phyloP scores from a whole-genome alignment of 2,888 invertebrate species.

The Zaprionus lineosus region DNA sequence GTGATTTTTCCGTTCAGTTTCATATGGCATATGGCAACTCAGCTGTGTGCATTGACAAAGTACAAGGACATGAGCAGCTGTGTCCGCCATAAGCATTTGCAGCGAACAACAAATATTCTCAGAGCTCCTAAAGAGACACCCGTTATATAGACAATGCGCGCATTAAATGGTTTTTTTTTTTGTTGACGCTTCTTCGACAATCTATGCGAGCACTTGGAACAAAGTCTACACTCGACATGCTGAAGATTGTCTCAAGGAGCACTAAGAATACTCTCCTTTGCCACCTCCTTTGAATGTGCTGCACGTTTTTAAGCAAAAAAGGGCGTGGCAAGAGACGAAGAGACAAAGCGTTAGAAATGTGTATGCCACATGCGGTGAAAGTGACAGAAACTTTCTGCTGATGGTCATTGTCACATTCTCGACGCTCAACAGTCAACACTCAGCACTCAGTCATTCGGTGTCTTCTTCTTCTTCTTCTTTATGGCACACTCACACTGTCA shows the following conservation, averaged over 20 bases:
- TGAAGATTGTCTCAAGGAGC: slow-evolving; percentile 21
- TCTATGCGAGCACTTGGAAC: neutral
- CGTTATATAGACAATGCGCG: neutral
- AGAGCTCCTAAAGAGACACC: too few relatives aligned
- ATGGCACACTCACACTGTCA: too few relatives aligned
- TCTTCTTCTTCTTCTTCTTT: too few relatives aligned
- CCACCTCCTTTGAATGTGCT: slow-evolving; percentile 23
- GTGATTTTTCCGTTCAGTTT: too few relatives aligned
- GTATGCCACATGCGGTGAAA: slow-evolving; percentile 24
- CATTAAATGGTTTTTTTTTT: neutral
- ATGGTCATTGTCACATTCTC: slow-evolving; percentile 38
- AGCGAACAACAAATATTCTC: too few relatives aligned
- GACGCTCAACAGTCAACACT: neutral
- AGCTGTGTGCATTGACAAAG: too few relatives aligned
- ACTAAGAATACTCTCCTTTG: neutral
- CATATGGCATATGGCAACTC: too few relatives aligned
- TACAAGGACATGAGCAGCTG: too few relatives aligned
- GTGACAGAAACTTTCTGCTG: slow-evolving; percentile 28
- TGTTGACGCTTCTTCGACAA: neutral
- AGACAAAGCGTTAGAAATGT: slow-evolving; percentile 26
- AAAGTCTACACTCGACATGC: slow-evolving; percentile 6
- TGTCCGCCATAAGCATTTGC: too few relatives aligned
- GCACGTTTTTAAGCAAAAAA: slow-evolving; percentile 34
- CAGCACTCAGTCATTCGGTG: neutral
- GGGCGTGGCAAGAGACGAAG: neutral